Conservation (phyloP, 2,113 vertebrate species). For the Crotalus viridis region DNA sequence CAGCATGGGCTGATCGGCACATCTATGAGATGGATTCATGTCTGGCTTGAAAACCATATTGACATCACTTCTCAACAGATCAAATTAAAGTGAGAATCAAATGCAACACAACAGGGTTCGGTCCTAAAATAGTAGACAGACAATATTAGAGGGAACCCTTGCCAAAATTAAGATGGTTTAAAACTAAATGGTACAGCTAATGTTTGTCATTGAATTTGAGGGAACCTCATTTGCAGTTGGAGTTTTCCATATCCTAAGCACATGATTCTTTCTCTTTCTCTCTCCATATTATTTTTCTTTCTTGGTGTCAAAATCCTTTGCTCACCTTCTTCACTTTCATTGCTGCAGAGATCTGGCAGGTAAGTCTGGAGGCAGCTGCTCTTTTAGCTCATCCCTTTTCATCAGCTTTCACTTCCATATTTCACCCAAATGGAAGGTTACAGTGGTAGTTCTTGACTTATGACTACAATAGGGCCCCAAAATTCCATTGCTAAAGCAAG, state of each 20-base stretch:
- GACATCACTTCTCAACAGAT: not conserved
- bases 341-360: not conserved
- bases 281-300: not conserved
- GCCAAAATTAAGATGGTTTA: not conserved
- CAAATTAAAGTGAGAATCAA: not conserved
- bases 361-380: not conserved
- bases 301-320: not conserved
- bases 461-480: not conserved
- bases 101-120: not conserved
- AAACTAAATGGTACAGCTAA: not conserved
- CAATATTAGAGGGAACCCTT: not conserved
- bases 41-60: not conserved
- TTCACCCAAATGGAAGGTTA: not conserved
- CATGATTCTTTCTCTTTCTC: not conserved
- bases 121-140: not conserved
- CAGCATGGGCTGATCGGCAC: not conserved
- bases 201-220: not conserved
- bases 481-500: not conserved
- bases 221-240: not conserved
- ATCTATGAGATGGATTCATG: not conserved
- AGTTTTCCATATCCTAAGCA: not conserved
- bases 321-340: not conserved
- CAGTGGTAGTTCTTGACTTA: not conserved
- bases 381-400: not conserved
- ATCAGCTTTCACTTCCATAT: not conserved